Evolutionary conservation across 2,888 invertebrate genomes (phyloP).

Genomic region (Cetonia aurata): DNA sequence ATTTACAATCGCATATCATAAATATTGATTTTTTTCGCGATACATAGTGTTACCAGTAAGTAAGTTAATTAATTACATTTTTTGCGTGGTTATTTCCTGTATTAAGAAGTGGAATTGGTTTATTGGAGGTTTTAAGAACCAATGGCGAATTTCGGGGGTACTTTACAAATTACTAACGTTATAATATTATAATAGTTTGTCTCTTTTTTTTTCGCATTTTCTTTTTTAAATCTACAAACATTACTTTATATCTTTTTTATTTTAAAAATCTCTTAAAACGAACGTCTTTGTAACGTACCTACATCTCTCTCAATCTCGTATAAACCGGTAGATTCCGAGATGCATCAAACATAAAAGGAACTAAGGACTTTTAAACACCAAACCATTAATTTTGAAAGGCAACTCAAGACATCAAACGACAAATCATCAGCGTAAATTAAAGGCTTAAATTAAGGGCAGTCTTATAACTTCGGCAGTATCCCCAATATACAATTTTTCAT

Average conservation of each 20-base stretch:
- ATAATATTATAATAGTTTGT: slow-evolving; percentile 54
- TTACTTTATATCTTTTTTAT: slow-evolving; percentile 60
- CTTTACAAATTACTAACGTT: slow-evolving; percentile 64
- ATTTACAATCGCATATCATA: slow-evolving; percentile 15
- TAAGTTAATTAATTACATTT: slow-evolving; percentile 14
- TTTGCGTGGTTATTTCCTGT: slow-evolving; percentile 24
- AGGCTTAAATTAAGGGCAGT: slow-evolving; percentile 65
- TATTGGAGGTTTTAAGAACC: slow-evolving; percentile 61
- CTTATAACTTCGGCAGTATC: slow-evolving; percentile 67
- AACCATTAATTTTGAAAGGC: slow-evolving; percentile 66
- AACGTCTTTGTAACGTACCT: slow-evolving; percentile 62
- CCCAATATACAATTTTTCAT: slow-evolving; percentile 60
- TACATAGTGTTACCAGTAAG: slow-evolving; percentile 23
- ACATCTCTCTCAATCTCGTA: slow-evolving; percentile 48
- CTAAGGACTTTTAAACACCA: slow-evolving; percentile 59
- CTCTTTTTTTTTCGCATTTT: slow-evolving; percentile 51
- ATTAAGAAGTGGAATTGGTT: slow-evolving; percentile 42
- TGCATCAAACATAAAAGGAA: slow-evolving; percentile 53
- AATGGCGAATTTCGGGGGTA: slow-evolving; percentile 60
- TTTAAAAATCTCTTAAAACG: slow-evolving; percentile 52
- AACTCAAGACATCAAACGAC: slow-evolving; percentile 56
- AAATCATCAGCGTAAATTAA: slow-evolving; percentile 56
- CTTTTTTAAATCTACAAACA: slow-evolving; percentile 56
- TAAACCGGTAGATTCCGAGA: slow-evolving; percentile 59
- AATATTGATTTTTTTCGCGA: slow-evolving; percentile 5